A percentile compares a stretch with the other conserved stretches of the same genome.
Conservation (phyloP, 1,140 invertebrate species). For the Contarinia nasturtii region DNA sequence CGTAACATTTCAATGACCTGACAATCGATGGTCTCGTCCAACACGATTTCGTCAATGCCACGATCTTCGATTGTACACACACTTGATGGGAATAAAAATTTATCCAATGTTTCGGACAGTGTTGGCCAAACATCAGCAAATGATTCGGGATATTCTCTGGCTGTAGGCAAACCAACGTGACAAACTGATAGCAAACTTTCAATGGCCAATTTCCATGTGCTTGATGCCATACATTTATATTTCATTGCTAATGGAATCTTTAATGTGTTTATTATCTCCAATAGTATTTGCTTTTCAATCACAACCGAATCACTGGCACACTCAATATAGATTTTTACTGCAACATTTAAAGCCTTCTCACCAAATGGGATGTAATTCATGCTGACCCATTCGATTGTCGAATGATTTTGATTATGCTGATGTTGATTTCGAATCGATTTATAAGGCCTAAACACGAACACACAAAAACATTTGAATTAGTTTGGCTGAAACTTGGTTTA, state of each 20-base stretch:
- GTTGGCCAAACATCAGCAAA: constrained; percentile 67
- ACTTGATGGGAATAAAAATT: constrained; percentile 72
- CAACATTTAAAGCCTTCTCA: constrained; percentile 63
- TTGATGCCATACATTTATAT: constrained; percentile 61
- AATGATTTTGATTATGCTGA: constrained; percentile 12
- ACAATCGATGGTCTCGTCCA: constrained; percentile 71
- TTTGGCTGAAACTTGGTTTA: too few species aligned
- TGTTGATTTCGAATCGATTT: constrained; percentile 10
- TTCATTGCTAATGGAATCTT: constrained; percentile 60
- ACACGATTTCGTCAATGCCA: constrained; percentile 61
- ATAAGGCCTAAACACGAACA: constrained; percentile 14
- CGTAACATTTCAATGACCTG: constrained; percentile 70
- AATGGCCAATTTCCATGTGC: constrained; percentile 73
- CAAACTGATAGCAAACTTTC: constrained; percentile 62
- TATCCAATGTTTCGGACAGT: constrained; percentile 67
- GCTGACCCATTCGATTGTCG: constrained; percentile 50
- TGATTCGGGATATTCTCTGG: constrained; percentile 50
- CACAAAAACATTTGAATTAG: too few species aligned
- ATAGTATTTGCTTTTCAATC: constrained; percentile 53
- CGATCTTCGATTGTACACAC: constrained; percentile 35
- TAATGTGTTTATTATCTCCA: constrained; percentile 53
- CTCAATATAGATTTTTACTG: constrained; percentile 63
- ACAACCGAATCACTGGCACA: constrained; percentile 54
- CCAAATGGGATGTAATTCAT: constrained; percentile 81
- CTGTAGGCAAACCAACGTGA: constrained; percentile 68